A percentile compares a stretch with the other conserved stretches of the same genome.
Conservation (phyloP, 2,797 vertebrate genomes). For the Meriones psammophilus region DNA sequence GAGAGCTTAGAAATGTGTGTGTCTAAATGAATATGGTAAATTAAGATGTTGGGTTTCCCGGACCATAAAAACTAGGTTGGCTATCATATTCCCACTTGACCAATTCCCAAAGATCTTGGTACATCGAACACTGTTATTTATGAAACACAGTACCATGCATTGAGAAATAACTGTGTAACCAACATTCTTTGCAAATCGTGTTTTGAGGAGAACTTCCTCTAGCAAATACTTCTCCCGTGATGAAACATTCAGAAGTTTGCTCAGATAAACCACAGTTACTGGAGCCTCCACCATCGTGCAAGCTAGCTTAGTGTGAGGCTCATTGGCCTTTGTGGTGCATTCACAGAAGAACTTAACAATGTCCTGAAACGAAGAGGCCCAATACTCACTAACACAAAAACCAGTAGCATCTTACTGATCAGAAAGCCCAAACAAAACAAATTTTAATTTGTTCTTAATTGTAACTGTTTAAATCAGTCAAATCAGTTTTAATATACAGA, state of each 20-base stretch:
- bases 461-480: not conserved
- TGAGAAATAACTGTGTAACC: constrained; percentile 69
- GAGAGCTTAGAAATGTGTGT: constrained; percentile 8
- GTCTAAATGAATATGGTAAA: constrained; percentile 2
- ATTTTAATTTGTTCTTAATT: not conserved
- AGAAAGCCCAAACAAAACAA: not conserved
- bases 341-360: not conserved
- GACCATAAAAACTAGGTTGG: not conserved
- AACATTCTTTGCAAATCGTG: constrained; percentile 66
- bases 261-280: constrained; percentile 61
- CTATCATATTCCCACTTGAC: constrained; percentile 64
- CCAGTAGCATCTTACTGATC: not conserved
- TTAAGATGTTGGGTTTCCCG: constrained; percentile 28
- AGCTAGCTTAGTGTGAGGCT: not conserved
- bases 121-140: constrained; percentile 73
- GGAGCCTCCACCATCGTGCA: constrained; percentile 56
- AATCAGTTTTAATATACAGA: constrained; percentile 5
- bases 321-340: not conserved
- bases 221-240: constrained; percentile 76
- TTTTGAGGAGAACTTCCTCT: constrained; percentile 75
- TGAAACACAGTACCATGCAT: constrained; percentile 53
- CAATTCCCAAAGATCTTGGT: constrained; percentile 55
- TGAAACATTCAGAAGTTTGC: constrained; percentile 71
- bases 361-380: not conserved
- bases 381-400: not conserved